These are phyloP conservation scores for Dermatemys mawii DNA, from an alignment of 2,113 vertebrate species.

Conservation along the genomic window DNA sequence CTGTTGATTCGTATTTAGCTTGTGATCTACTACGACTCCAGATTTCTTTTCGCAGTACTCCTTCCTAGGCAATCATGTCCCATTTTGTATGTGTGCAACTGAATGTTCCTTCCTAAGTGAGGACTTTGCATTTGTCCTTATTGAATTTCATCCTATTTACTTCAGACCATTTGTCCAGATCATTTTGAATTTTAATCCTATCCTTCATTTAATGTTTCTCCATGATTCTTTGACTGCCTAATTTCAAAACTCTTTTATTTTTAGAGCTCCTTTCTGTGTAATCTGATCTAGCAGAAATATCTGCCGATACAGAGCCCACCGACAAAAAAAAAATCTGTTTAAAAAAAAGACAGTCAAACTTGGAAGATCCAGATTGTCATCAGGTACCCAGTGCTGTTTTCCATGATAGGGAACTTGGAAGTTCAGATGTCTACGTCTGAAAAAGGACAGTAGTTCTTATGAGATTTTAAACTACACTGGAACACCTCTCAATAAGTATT, in stretches of 20 bases:
- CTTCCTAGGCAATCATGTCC: too few species aligned
- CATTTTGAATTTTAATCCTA: too few species aligned
- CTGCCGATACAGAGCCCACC: background rate
- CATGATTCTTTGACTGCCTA: background rate
- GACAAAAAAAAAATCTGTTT: background rate
- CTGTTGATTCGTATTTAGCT: too few species aligned
- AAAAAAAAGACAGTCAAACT: background rate
- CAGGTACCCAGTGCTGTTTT: background rate
- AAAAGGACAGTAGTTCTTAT: background rate
- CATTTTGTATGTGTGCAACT: too few species aligned
- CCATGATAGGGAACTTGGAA: background rate
- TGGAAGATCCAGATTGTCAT: background rate
- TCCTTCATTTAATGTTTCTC: background rate
- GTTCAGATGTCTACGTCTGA: background rate
- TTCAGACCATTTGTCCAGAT: too few species aligned
- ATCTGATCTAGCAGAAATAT: background rate
- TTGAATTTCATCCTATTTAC: too few species aligned
- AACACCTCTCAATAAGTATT: background rate
- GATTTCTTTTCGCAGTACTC: too few species aligned
- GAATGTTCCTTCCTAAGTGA: too few species aligned
- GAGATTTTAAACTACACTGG: background rate
- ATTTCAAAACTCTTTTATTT: background rate
- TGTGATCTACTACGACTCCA: too few species aligned
- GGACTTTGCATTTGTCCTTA: too few species aligned
- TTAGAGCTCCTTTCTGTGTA: background rate